Evolutionary conservation across 2,113 vertebrate genomes (phyloP), one percentile per base, ranked within the genome.

Genomic region (Myiagra hebetior): DNA sequence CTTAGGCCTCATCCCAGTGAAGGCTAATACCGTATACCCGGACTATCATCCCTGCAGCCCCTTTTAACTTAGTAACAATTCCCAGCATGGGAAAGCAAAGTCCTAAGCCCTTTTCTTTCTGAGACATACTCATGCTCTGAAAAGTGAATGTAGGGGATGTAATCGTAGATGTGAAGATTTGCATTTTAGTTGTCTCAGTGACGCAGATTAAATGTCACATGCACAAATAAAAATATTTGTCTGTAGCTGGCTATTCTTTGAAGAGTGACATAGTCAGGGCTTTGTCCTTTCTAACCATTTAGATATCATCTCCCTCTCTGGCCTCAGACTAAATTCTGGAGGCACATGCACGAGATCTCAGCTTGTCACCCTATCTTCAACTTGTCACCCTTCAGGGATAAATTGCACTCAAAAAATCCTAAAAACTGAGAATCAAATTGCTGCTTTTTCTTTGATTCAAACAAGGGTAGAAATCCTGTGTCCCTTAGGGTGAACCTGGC

Each of bases 21-120:
- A 37, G 4, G 0, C 35, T 31, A 3, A 0, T 63, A 46, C 62
- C 53, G 9, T 4, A 3, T 19, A 7, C 41, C 30, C 20, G 16
- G 63, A 4, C 35, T 41, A 1, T 35, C 57, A 30, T 65, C 85
- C 55, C 23, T 30, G 26, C 55, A 59, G 42, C 42, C 64, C 46
- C 3, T 42, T 77, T 41, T 10, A 56, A 69, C 73, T 77, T 13
- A 18, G 35, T 3, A n/a, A 63, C 60, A 55, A 13, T 15, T 62
- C 56, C 39, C 21, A 70, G 59, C 72, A 6, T 35, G 17, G 14
- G 9, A 42, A 87, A 74, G 68, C 41, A 14, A 10, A 35, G 35
- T 42, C 42, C 46, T 53, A 16, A 80, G 35, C 47, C 41, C n/a
- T 84, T 19, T 47, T 57, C 47, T 65, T 77, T 62, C 26, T 65